These are phyloP conservation scores for Odontamblyopus rebecca DNA, from an alignment of 2,797 vertebrate species.

Conservation along the genomic window DNA sequence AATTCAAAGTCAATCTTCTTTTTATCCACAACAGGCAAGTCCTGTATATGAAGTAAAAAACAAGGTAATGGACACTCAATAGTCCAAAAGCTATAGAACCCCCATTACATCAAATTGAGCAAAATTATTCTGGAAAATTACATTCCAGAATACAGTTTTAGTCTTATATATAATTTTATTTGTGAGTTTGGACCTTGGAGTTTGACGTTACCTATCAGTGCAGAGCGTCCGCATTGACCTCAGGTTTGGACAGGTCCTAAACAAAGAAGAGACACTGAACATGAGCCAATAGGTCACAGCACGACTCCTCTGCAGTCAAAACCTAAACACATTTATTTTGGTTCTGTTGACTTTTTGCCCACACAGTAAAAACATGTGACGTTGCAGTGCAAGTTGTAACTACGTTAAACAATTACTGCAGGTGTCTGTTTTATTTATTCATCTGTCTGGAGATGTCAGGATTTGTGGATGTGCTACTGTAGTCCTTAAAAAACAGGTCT, in stretches of 20 bases:
- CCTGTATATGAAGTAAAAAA: background rate
- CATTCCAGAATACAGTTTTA: background rate
- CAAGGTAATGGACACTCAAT: background rate
- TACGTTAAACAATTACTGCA: constrained; percentile 9
- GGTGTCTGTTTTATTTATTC: constrained; percentile 11
- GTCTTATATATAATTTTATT: background rate
- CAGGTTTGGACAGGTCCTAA: constrained; percentile 36
- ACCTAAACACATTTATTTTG: constrained; percentile 10
- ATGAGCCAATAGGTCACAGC: constrained; percentile 29
- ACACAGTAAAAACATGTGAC: background rate
- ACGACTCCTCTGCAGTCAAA: constrained; percentile 21
- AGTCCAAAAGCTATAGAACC: background rate
- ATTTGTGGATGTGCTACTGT: constrained; percentile 25
- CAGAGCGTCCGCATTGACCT: constrained; percentile 39
- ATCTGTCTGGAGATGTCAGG: constrained; percentile 3
- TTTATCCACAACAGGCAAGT: background rate
- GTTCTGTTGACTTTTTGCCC: constrained; percentile 12
- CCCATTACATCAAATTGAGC: background rate
- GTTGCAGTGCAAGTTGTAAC: constrained; percentile 3
- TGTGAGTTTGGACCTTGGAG: constrained; percentile 8
- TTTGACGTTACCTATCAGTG: constrained; percentile 33
- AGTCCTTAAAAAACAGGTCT: constrained; percentile 20
- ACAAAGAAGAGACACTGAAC: constrained; percentile 33
- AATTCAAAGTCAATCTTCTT: no score
- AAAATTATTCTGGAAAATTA: background rate